These are phyloP conservation scores for Sinotaia quadrata DNA, from an alignment of 2,888 invertebrate genomes.

Conservation along the genomic window DNA sequence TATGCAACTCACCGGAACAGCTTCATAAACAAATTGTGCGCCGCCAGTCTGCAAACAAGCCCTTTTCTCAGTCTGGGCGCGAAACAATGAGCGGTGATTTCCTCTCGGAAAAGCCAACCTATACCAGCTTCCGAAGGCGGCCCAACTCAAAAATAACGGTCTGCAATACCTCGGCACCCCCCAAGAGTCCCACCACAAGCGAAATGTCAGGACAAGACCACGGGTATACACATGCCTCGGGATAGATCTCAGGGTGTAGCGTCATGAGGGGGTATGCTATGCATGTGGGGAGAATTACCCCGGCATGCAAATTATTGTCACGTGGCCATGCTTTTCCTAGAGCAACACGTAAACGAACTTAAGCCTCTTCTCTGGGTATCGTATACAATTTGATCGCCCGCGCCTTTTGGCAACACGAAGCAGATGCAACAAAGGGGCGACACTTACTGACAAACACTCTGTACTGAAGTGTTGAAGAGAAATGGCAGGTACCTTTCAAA, in stretches of 20 bases:
- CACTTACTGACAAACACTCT: too few species aligned
- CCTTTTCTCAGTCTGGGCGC: background rate
- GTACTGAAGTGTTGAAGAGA: too few species aligned
- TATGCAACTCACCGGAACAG: conserved; percentile 5
- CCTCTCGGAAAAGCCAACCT: too few species aligned
- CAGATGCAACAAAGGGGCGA: conserved; percentile 6
- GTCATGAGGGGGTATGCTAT: background rate
- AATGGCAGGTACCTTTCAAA: too few species aligned
- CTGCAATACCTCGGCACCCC: too few species aligned
- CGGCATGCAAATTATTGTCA: conserved; percentile 17
- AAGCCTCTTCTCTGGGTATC: conserved; percentile 8
- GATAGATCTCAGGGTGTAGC: background rate
- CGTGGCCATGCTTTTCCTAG: conserved; percentile 8
- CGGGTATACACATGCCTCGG: background rate
- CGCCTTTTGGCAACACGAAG: background rate
- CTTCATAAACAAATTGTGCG: background rate
- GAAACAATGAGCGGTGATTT: conserved; percentile 4
- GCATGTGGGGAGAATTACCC: conserved; percentile 15
- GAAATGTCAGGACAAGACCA: background rate
- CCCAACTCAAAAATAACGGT: too few species aligned
- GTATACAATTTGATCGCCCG: conserved; percentile 17
- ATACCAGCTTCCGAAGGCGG: too few species aligned
- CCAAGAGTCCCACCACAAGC: too few species aligned
- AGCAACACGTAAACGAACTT: conserved; percentile 11
- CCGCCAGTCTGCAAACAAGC: conserved; percentile 14